phyloP scores from a whole-genome alignment of 1,140 invertebrate genomes.

The Galleria mellonella region DNA sequence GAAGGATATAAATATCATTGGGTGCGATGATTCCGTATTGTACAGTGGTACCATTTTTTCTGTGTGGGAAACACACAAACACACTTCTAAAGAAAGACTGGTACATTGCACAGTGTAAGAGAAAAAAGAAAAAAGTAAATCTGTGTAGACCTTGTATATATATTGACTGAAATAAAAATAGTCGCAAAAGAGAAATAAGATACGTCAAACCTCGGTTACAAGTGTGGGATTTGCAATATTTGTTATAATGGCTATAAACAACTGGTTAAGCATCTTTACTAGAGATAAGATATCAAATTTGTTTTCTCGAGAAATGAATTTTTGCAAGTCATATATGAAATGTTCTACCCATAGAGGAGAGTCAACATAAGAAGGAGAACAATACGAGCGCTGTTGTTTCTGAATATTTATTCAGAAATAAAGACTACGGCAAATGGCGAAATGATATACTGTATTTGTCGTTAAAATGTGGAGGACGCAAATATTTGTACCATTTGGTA shows the following conservation, averaged over 20 bases:
- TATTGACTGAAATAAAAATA: slow-evolving; percentile 11
- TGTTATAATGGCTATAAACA: slow-evolving; percentile 34
- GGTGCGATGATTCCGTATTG: slow-evolving; percentile 30
- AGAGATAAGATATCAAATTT: slow-evolving; percentile 39
- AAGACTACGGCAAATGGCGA: no score
- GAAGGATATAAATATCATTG: slow-evolving; percentile 31
- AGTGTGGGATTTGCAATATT: slow-evolving; percentile 31
- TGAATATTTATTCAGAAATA: no score
- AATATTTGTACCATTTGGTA: no score
- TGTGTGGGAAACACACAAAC: slow-evolving; percentile 43
- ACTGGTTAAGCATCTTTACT: slow-evolving; percentile 38
- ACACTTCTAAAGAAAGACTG: no score
- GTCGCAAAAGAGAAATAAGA: slow-evolving; percentile 4
- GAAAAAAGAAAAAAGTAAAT: no score
- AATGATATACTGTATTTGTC: no score
- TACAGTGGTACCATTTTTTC: slow-evolving; percentile 40
- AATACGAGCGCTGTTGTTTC: no score
- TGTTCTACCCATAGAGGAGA: slow-evolving; percentile 29
- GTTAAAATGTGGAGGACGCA: no score
- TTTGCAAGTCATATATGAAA: slow-evolving; percentile 35
- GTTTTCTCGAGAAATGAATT: slow-evolving; percentile 27
- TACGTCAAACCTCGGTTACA: slow-evolving; percentile 14
- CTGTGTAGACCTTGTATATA: no score
- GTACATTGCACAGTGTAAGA: no score
- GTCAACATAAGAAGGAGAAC: slow-evolving; percentile 11